A percentile compares a stretch with the other conserved stretches of the same genome.
These are phyloP conservation scores for Metridium senile DNA, from an alignment of 92 coral and sea anemone genomes.

Conservation along the genomic window DNA sequence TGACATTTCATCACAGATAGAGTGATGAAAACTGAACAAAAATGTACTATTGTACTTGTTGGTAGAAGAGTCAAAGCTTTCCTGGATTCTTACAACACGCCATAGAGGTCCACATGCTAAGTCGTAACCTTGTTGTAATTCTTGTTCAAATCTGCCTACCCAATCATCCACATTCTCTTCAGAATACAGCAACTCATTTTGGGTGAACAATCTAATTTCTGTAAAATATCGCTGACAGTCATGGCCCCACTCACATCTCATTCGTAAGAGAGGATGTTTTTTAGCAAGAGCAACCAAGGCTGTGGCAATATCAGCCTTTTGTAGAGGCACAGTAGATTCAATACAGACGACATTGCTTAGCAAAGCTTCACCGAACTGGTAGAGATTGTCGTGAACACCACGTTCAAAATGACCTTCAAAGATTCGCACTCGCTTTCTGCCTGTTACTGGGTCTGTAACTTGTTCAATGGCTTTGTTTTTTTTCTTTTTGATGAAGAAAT, in stretches of 20 bases:
- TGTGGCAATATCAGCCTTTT: slow-evolving; percentile 4
- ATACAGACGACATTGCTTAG: slow-evolving; percentile 13
- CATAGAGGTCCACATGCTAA: slow-evolving; percentile 21
- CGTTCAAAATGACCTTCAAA: slow-evolving; percentile 31
- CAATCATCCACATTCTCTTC: slow-evolving; percentile 1
- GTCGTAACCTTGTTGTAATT: slow-evolving; percentile 5
- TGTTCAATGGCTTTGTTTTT: slow-evolving; percentile 2
- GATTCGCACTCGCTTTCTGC: slow-evolving; percentile 16
- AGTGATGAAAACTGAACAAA: slow-evolving; percentile 42
- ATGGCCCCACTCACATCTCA: slow-evolving; percentile 32
- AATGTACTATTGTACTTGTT: slow-evolving; percentile 28
- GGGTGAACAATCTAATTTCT: slow-evolving; percentile 19
- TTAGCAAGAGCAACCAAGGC: slow-evolving; percentile 11
- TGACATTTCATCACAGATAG: slow-evolving; percentile 46
- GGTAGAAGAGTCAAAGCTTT: slow-evolving; percentile 10
- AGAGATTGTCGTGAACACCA: slow-evolving; percentile 19
- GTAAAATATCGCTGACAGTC: slow-evolving; percentile 15
- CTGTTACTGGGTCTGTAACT: slow-evolving; percentile 17
- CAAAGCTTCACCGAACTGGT: slow-evolving; percentile 7
- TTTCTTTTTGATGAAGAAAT: background rate
- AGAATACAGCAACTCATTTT: slow-evolving; percentile 14
- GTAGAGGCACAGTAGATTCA: slow-evolving; percentile 21
- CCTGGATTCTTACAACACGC: slow-evolving; percentile 31
- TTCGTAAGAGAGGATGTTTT: slow-evolving; percentile 24
- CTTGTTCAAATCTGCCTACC: slow-evolving; percentile 19